Conservation (phyloP, 2,113 vertebrate genomes). For the Trogon surrucura region DNA sequence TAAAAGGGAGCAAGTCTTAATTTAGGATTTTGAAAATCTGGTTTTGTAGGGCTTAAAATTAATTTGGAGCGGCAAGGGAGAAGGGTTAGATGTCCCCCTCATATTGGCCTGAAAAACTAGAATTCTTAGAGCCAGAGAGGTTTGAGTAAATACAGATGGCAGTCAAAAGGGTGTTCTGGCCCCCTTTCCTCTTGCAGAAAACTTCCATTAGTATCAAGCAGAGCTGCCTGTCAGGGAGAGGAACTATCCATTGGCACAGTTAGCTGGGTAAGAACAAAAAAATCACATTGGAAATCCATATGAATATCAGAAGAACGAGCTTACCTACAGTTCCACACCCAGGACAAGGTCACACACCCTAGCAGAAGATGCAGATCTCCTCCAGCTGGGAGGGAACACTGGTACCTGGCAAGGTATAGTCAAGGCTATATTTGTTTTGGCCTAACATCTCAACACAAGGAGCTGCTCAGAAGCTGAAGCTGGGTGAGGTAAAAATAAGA, state of each 20-base stretch:
- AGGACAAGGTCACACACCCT: background rate
- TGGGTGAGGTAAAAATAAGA: background rate
- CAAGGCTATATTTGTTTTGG: background rate
- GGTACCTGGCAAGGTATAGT: rapidly evolving
- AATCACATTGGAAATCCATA: background rate
- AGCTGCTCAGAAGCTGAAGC: background rate
- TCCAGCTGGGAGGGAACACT: background rate
- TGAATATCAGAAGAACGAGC: background rate
- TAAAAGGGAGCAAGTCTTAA: background rate
- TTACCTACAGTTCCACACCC: background rate
- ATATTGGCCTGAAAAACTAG: background rate
- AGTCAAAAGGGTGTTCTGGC: background rate
- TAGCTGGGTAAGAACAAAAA: background rate
- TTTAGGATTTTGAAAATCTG: background rate
- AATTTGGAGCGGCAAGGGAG: background rate
- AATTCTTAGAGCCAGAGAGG: background rate
- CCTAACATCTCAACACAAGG: background rate
- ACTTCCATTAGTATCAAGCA: background rate
- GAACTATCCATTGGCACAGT: background rate
- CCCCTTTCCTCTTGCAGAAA: background rate
- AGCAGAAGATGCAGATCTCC: rapidly evolving
- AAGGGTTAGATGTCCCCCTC: background rate
- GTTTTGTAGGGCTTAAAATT: background rate
- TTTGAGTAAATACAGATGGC: background rate
- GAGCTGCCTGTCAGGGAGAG: background rate